Evolutionary conservation across 2,113 vertebrate species (phyloP), one percentile per base, ranked within the genome.

Genomic region (Papio anubis): DNA sequence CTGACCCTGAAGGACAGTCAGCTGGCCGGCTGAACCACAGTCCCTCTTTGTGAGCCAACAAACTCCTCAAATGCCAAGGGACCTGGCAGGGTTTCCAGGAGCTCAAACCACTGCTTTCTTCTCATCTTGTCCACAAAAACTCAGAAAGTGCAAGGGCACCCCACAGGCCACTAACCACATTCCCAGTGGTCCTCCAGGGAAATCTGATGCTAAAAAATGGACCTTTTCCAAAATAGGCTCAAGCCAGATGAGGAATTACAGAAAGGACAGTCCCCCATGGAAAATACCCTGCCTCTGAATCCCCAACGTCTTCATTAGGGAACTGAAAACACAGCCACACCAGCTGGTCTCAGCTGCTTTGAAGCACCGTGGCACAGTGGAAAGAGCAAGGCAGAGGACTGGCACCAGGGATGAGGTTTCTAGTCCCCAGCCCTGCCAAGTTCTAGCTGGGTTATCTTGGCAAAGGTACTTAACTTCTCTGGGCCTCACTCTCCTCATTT

Each of bases 291-390:
- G 84, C 84, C 95, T 98, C 96, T 82, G 96, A 97, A 88, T 98
- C 97, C 95, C 97, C 59, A 52, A 84, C 25, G 97, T 96, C 96
- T 98, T 98, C 95, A 97, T 98, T 96, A 98, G 81, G 40, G 66
- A 92, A 59, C 90, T 55, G 88, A 93, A 96, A 95, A 83, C 64
- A 81, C 79, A 92, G 93, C 90, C 90, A 45, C 66, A 91, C 95
- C 97, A 98, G 97, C 98, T 97, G 98, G 87, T 96, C 92, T 92
- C 96, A 40, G 73, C 87, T 88, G 88, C 90, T 92, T 52, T 68
- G 57, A 97, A 96, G 90, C 64, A 48, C 68, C 17, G 25, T 55
- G 20, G 50, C 61, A 30, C 18, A 14, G 57, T 50, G 32, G 96
- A 89, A 92, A 68, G 88, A 94, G 94, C 73, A 68, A 21, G 35